Base-by-base conservation (phyloP, 2,888 invertebrate genomes). In the Erannis defoliaria region DNA sequence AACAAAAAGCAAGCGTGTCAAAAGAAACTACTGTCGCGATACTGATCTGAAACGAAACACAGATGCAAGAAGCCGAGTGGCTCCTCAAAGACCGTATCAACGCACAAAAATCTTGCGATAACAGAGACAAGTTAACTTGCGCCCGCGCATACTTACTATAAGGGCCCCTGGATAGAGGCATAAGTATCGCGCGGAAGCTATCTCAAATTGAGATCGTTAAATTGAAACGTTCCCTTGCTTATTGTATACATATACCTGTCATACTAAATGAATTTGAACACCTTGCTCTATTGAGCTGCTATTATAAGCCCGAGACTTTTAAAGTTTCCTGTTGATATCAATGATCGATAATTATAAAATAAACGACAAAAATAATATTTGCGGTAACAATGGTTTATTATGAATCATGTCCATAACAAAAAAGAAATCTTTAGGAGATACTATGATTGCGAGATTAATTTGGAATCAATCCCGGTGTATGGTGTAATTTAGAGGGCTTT, bases 401-500 rank as follows among this genome's bases (percentile, higher is more conserved):
- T 18, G 26, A 58, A 50, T 63, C 65, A 56, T 73, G 74, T 76
- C 71, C 72, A 70, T 59, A 49, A 68, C 70, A 77, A 76, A 81
- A 80, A 73, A 63, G 73, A 78, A 80, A 80, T 82, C 79, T 78
- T 40, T 51, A 64, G 67, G 74, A 74, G 68, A 72, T 79, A 79
- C 79, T 76, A n/a, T n/a, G 78, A 78, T 76, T 74, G 77, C 74
- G 73, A 88, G 88, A 90, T 90, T 90, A 87, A 89, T 90, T 86
- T 87, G 76, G 77, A 90, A 90, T 91, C 89, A 89, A 91, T 91
- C 85, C 82, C 78, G 77, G 72, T 82, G 87, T 86, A 86, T 83
- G 78, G 80, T 89, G 85, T 88, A 89, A 91, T 91, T 91, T 91
- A 89, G 84, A 80, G 80, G 84, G 89, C 89, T 91, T 90, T 91